Percentiles rank a stretch among this genome's conserved stretches.
These are phyloP conservation scores for Lasius platythorax DNA, from an alignment of 2,888 invertebrate species.

Conservation along the genomic window DNA sequence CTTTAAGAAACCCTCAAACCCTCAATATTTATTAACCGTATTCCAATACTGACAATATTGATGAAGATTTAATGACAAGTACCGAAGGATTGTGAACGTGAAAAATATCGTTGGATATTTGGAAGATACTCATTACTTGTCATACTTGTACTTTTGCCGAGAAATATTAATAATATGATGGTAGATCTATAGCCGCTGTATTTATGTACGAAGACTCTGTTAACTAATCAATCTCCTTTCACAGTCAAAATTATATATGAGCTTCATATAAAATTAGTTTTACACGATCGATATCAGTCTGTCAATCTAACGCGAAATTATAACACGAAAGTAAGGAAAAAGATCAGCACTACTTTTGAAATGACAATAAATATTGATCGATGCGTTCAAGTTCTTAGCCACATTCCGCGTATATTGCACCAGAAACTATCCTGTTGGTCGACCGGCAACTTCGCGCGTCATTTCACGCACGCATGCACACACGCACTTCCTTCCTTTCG, in stretches of 20 bases:
- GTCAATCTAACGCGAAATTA: neutral
- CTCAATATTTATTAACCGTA: constrained; percentile 12
- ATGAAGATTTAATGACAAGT: neutral
- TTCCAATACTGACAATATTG: neutral
- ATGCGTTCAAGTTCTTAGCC: neutral
- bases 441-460: neutral
- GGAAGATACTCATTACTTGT: neutral
- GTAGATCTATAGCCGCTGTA: neutral
- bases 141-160: neutral
- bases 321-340: neutral
- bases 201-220: neutral
- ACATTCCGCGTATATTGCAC: constrained; percentile 1
- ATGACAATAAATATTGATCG: constrained; percentile 9
- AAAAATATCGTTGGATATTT: neutral
- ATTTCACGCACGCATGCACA: neutral
- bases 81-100: neutral
- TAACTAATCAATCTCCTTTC: neutral
- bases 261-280: neutral
- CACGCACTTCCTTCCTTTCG: neutral
- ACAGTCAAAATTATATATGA: neutral
- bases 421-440: neutral
- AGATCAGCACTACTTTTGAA: constrained; percentile 2
- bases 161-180: neutral
- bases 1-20: neutral
- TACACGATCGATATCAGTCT: neutral